phyloP scores from a whole-genome alignment of 2,113 vertebrate species.

The Lontra canadensis region DNA sequence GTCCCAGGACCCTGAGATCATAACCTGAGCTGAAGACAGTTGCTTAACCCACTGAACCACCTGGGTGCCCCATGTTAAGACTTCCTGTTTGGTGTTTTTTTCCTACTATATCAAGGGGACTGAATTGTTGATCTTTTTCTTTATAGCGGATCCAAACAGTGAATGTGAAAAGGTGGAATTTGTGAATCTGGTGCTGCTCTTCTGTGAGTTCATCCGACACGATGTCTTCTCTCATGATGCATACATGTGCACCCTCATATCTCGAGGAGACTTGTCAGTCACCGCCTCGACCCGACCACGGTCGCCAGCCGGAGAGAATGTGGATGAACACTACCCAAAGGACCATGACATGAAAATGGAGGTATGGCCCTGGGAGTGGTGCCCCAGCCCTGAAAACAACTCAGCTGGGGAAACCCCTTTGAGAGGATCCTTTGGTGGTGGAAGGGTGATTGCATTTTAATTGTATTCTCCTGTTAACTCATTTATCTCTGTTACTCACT shows the following conservation, averaged over 20 bases:
- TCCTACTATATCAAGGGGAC: rapidly evolving
- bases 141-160: constrained; percentile 83
- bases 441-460: background rate
- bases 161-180: constrained; percentile 87
- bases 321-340: constrained; percentile 80
- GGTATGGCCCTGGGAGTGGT: constrained; percentile 56
- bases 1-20: background rate
- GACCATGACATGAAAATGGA: constrained; percentile 81
- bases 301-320: constrained; percentile 77
- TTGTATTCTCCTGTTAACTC: background rate
- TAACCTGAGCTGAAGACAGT: background rate
- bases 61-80: background rate
- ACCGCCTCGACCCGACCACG: constrained; percentile 66
- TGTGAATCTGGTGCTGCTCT: constrained; percentile 87
- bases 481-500: background rate
- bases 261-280: constrained; percentile 83
- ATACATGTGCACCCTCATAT: constrained; percentile 88
- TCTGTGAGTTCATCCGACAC: constrained; percentile 86
- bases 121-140: background rate
- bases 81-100: background rate
- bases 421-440: background rate
- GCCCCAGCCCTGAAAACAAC: rapidly evolving
- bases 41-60: background rate
- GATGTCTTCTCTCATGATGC: constrained; percentile 87
- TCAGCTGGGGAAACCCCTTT: background rate